Evolutionary conservation across 2,797 vertebrate genomes (phyloP).

Genomic region (Ispidina picta): DNA sequence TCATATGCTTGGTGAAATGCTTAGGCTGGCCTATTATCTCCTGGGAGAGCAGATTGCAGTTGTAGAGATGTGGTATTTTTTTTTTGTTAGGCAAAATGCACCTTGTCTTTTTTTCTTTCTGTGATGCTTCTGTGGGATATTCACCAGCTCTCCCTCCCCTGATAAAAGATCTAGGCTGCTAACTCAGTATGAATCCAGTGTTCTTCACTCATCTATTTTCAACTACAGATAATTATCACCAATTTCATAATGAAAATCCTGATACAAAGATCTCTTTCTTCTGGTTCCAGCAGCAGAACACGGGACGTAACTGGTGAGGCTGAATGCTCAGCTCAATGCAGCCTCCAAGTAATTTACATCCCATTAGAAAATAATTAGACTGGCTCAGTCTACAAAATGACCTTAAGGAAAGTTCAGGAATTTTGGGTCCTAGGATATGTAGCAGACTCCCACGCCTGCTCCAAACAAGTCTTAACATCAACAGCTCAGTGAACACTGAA

Average conservation of each 20-base stretch:
- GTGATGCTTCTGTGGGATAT: neutral
- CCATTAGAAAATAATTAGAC: conserved; percentile 56
- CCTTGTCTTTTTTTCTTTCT: neutral
- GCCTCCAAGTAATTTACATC: conserved; percentile 50
- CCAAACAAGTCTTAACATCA: conserved; percentile 36
- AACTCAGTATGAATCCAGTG: neutral
- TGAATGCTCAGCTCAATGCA: neutral
- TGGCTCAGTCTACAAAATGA: conserved; percentile 36
- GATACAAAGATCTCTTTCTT: conserved; percentile 27
- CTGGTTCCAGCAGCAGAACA: conserved; percentile 15
- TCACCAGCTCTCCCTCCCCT: neutral
- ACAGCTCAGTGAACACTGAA: neutral
- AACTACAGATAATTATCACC: conserved; percentile 22
- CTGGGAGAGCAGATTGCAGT: neutral
- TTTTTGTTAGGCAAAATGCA: conserved; percentile 18
- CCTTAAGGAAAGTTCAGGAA: conserved; percentile 57
- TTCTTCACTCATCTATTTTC: neutral
- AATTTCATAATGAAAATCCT: conserved; percentile 41
- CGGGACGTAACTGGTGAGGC: neutral
- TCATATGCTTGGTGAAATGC: conserved; percentile 21
- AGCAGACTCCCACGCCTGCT: conserved; percentile 10
- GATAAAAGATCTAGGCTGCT: conserved; percentile 27
- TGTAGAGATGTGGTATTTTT: neutral
- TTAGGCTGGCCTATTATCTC: conserved; percentile 28
- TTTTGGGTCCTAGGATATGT: neutral